These are phyloP conservation scores for Neodontobutis hainanensis DNA, from an alignment of 2,113 vertebrate genomes.

Conservation along the genomic window DNA sequence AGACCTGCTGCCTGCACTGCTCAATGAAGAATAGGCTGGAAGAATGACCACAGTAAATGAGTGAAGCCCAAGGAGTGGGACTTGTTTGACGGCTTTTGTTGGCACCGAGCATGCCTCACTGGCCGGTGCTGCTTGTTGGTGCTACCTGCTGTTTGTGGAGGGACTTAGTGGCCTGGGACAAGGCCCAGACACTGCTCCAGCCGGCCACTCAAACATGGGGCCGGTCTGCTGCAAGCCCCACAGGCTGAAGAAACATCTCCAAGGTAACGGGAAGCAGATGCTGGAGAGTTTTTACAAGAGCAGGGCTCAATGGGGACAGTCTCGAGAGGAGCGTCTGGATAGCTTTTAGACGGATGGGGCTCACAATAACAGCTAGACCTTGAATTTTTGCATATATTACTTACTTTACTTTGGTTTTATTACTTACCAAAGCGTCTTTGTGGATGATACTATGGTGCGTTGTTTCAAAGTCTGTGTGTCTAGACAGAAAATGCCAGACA, in stretches of 20 bases:
- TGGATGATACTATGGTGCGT: slow-evolving; percentile 6
- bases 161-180: slow-evolving; percentile 18
- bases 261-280: slow-evolving; percentile 74
- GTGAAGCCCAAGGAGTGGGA: slow-evolving; percentile 41
- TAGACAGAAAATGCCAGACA: background rate
- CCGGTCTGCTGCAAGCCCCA: slow-evolving; percentile 74
- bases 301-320: slow-evolving; percentile 20
- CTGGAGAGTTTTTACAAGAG: slow-evolving; percentile 59
- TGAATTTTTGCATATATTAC: slow-evolving; percentile 7
- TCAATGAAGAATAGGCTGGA: slow-evolving; percentile 57
- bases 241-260: slow-evolving; percentile 68
- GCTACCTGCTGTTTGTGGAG: slow-evolving; percentile 54
- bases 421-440: background rate
- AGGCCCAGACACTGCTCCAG: slow-evolving; percentile 37
- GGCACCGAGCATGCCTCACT: slow-evolving; percentile 61
- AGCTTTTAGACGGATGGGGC: slow-evolving; percentile 29
- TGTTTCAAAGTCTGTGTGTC: slow-evolving; percentile 4
- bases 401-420: slow-evolving; percentile 12
- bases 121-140: slow-evolving; percentile 45
- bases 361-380: slow-evolving; percentile 15
- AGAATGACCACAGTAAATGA: slow-evolving; percentile 43
- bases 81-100: slow-evolving; percentile 51
- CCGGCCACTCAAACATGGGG: slow-evolving; percentile 69
- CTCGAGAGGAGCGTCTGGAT: slow-evolving; percentile 20
- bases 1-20: slow-evolving; percentile 60